A percentile compares a stretch with the other conserved stretches of the same genome.
phyloP scores from a whole-genome alignment of 1,140 invertebrate species.

The Heliconius nattereri region DNA sequence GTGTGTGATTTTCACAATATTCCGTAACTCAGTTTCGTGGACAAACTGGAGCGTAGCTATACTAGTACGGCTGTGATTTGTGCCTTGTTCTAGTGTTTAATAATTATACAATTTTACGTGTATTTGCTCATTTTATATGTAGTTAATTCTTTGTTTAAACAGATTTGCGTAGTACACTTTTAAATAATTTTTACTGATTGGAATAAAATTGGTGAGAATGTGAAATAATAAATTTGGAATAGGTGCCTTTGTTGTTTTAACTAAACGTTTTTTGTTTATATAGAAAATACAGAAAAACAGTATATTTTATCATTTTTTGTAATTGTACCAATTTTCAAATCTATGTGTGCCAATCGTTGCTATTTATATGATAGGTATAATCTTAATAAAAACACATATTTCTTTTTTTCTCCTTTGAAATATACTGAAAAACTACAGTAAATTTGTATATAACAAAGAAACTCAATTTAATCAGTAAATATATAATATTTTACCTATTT shows the following conservation, averaged over 20 bases:
- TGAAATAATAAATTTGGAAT: not conserved
- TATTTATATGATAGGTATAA: not conserved
- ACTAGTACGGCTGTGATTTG: slow-evolving; percentile 37
- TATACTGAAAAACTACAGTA: not conserved
- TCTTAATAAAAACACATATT: not conserved
- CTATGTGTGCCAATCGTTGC: not conserved
- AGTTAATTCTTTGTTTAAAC: slow-evolving; percentile 24
- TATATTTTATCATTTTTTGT: not conserved
- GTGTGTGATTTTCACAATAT: slow-evolving; percentile 62
- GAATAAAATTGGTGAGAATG: slow-evolving; percentile 20
- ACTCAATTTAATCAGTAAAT: not conserved
- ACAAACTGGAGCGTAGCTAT: slow-evolving; percentile 47
- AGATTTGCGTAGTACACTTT: not conserved
- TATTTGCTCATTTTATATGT: slow-evolving; percentile 21
- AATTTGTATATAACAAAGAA: not conserved
- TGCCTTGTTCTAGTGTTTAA: slow-evolving; percentile 32
- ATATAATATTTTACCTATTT: not conserved
- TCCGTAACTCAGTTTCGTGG: slow-evolving; percentile 43
- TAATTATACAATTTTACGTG: slow-evolving; percentile 27
- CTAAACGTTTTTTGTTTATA: too few relatives aligned
- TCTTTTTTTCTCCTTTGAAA: not conserved
- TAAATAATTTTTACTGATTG: not conserved
- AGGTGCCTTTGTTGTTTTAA: not conserved
- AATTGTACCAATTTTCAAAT: not conserved
- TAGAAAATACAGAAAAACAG: not conserved